Conservation (phyloP, 23 tunicate genomes). For the Corella eumyota region DNA sequence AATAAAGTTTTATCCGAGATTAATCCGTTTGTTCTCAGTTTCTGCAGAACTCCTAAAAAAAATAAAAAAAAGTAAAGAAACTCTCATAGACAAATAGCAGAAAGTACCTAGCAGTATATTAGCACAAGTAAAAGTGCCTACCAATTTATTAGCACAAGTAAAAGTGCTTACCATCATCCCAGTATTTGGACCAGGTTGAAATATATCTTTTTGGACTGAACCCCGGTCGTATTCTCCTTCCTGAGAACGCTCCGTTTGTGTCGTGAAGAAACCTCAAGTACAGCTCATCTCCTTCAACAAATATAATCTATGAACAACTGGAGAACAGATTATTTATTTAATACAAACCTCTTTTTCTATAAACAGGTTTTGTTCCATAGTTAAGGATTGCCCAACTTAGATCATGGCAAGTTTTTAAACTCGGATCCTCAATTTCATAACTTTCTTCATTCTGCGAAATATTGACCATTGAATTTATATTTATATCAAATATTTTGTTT, state of each 20-base stretch:
- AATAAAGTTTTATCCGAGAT: constrained; percentile 55
- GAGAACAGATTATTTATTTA: neutral
- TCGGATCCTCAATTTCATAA: constrained; percentile 3
- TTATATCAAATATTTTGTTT: too few species aligned
- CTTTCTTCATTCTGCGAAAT: neutral
- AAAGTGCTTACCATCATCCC: constrained; percentile 55
- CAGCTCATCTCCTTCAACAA: constrained; percentile 50
- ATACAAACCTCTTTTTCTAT: constrained; percentile 65
- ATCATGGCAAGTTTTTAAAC: constrained; percentile 55
- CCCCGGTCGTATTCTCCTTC: constrained; percentile 70
- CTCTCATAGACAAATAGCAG: too few species aligned
- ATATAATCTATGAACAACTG: too few species aligned
- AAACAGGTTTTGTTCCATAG: constrained; percentile 68
- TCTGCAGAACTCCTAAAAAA: constrained; percentile 67
- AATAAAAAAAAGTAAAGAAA: too few species aligned
- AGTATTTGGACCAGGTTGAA: constrained; percentile 64
- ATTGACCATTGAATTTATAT: neutral
- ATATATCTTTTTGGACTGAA: constrained; percentile 88
- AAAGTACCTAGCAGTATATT: neutral
- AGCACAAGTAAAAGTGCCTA: neutral
- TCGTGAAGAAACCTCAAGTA: constrained; percentile 71
- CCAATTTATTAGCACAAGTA: neutral
- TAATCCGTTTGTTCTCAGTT: constrained; percentile 53
- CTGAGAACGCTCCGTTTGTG: constrained; percentile 21
- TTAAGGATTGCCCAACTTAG: constrained; percentile 67